A percentile compares a stretch with the other conserved stretches of the same genome.
Evolutionary conservation across 2,113 vertebrate genomes (phyloP).

Genomic region (Accipiter cooperii): DNA sequence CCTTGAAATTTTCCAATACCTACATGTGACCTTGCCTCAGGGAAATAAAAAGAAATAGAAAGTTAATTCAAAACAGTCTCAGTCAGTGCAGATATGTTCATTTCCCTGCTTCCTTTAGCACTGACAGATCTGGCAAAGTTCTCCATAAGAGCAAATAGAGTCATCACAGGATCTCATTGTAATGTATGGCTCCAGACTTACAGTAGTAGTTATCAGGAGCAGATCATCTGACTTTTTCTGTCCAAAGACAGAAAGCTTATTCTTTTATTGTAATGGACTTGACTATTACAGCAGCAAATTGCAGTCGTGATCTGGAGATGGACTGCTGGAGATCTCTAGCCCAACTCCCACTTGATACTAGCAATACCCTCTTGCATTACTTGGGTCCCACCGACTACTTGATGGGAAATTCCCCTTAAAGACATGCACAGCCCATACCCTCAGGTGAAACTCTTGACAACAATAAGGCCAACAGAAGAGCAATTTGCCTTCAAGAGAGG

Average conservation of each 20-base stretch:
- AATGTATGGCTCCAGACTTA: neutral
- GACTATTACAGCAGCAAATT: neutral
- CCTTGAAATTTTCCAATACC: constrained; percentile 38
- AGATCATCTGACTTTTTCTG: neutral
- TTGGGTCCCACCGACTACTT: accelerated
- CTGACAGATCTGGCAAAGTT: neutral
- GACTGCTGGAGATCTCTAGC: neutral
- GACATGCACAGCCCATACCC: neutral
- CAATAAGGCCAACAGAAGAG: neutral
- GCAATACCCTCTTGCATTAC: neutral
- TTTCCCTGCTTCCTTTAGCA: constrained; percentile 7
- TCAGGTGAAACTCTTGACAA: neutral
- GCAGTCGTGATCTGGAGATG: neutral
- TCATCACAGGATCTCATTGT: neutral
- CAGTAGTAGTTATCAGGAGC: neutral
- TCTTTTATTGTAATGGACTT: neutral
- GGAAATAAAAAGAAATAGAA: constrained; percentile 42
- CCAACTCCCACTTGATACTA: neutral
- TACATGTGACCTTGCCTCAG: neutral
- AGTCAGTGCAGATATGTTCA: neutral
- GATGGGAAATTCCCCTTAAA: neutral
- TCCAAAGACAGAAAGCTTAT: neutral
- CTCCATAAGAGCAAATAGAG: neutral
- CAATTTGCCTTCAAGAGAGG: neutral
- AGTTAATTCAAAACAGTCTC: constrained; percentile 44